Conservation (phyloP, 2,797 vertebrate genomes). For the Erpetoichthys calabaricus region DNA sequence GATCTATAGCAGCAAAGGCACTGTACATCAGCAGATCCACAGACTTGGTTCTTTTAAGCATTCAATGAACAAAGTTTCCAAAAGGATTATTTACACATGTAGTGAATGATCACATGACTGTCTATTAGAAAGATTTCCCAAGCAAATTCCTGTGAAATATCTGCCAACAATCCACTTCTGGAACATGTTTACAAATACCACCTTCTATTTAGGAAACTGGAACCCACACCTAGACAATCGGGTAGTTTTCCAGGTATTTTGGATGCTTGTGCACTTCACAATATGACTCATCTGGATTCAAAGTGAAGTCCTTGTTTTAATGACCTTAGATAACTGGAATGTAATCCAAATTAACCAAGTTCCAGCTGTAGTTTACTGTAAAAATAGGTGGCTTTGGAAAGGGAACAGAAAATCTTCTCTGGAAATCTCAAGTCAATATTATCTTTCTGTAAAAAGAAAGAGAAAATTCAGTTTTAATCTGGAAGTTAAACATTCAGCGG, state of each 20-base stretch:
- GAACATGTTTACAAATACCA: not conserved
- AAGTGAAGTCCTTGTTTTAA: not conserved
- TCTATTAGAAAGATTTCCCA: constrained; percentile 14
- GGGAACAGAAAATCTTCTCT: constrained; percentile 4
- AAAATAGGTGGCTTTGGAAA: constrained; percentile 5
- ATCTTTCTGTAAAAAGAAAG: constrained; percentile 8
- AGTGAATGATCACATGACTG: constrained; percentile 5
- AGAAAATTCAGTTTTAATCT: too few species aligned
- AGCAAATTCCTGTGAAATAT: constrained; percentile 5
- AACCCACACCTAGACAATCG: not conserved
- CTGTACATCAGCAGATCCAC: constrained; percentile 75
- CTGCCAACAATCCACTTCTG: constrained; percentile 6
- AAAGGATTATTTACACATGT: constrained; percentile 19
- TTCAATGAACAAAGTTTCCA: constrained; percentile 45
- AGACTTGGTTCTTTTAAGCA: constrained; percentile 61
- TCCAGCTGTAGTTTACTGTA: not conserved
- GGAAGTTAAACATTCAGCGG: too few species aligned
- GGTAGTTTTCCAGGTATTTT: constrained; percentile 1
- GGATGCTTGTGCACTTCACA: constrained; percentile 2
- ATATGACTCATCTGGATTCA: constrained; percentile 5
- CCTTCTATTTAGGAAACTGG: not conserved
- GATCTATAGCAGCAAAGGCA: constrained; percentile 77
- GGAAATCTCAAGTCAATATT: constrained; percentile 6
- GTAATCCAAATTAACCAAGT: constrained; percentile 5
- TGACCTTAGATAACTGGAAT: constrained; percentile 5